Evolutionary conservation across 2,888 invertebrate genomes (phyloP), one percentile per base, ranked within the genome.

Genomic region (Drosophila phalerata): DNA sequence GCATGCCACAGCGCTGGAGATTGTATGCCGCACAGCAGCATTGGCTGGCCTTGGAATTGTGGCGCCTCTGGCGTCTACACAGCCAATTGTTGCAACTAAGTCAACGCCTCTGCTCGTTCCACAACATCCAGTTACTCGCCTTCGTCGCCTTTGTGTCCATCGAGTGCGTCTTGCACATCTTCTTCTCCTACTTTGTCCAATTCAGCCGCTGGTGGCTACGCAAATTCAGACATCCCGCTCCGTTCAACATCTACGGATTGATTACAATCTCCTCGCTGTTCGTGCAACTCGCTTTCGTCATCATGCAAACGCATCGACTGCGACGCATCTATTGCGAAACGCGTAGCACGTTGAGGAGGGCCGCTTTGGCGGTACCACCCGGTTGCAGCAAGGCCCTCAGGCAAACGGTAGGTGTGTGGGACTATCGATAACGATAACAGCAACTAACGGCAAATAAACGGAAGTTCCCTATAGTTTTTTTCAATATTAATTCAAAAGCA

Each of bases 181-280:
- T 91, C 61, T 66, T 91, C 47, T 48, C 69, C 3, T 91, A 91
- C 69, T 91, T 87, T 52, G 73, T 85, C n/a, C 48, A 47, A 10
- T 72, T 60, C 49, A 81, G 78, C 40, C 52, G 56, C 15, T 82
- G 73, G 43, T 78, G 75, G 5, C 25, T 66, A 3, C 63, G 73
- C 1, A 68, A 38, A 15, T 62, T 52, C 2, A 51, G 58, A 0
- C 2, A 3, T 0, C 19, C 55, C 0, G 49, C 56, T 0, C 10
- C 25, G 0, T 1, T 70, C 0, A 80, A 73, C 52, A n/a, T 28
- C 4, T 52, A 6, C 15, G 65, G 61, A 17, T 30, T 70, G 0
- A 10, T 55, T 5, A 72, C 42, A 1, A 13, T 48, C 0, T 0
- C 30, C 0, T 70, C 67, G 0, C 28, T 81, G 3, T 77, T 73